Evolutionary conservation across 92 coral and sea anemone genomes (phyloP), one percentile per base, ranked within the genome.

Genomic region (Zoanthus solanderi): DNA sequence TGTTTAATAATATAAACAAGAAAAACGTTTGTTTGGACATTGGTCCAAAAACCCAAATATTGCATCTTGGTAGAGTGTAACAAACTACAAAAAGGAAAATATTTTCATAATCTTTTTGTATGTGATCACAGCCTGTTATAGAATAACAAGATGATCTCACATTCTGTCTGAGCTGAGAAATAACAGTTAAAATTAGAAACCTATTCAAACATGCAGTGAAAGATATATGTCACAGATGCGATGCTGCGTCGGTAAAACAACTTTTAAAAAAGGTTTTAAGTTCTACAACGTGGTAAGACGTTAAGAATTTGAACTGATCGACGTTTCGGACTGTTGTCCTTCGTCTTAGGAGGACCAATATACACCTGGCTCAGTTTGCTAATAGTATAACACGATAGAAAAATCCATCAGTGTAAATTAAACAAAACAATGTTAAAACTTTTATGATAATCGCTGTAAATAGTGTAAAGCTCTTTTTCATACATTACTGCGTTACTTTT

Each of bases 51-150:
- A 66, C 61, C 74, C 28, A 81, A 81, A 81, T 66, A 81, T 81
- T 81, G 58, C 18, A 58, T 23, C 37, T 81, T 28, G 57, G 73
- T 65, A 18, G 16, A 18, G 60, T 81, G 85, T 68, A 30, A 65
- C 60, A 81, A 81, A 28, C 63, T 45, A 81, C 44, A 46, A 9
- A 23, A 65, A 65, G 75, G 10, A 81, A 79, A 81, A 81, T 66
- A 66, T 66, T 81, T 81, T 11, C 12, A 14, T 66, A n/a, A 65
- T 66, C 75, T 66, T 50, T 66, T 66, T 37, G 74, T 66, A 23
- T 81, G 13, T 81, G 75, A 81, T 63, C 85, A 81, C 57, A 81
- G 52, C 63, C 44, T 65, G 46, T 65, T 58, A 28, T 61, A 81
- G n/a, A 66, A 18, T 15, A 29, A 81, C 7, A 63, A 53, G 31